Conservation (phyloP, 2,113 vertebrate species). For the Paradoxurus hermaphroditus region DNA sequence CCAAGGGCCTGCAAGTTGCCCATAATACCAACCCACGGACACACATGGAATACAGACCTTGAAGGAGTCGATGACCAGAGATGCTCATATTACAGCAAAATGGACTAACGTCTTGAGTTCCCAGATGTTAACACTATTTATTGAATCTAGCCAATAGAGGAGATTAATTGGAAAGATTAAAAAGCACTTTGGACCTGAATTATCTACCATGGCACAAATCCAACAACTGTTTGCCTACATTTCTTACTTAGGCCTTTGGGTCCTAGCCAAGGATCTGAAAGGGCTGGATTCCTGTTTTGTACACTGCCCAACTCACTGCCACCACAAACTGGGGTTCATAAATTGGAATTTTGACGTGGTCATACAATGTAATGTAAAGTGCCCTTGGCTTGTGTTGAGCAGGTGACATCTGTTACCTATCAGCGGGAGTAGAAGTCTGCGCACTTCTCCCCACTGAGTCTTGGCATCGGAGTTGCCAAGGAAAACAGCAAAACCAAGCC, state of each 20-base stretch:
- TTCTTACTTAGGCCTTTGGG: not conserved
- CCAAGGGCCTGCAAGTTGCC: not conserved
- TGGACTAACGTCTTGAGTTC: not conserved
- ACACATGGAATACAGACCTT: not conserved
- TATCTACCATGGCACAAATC: not conserved
- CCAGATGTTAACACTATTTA: not conserved
- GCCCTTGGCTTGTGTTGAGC: not conserved
- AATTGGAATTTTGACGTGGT: not conserved
- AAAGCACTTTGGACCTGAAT: not conserved
- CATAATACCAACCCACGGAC: not conserved
- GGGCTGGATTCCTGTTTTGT: not conserved
- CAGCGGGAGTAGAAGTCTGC: not conserved
- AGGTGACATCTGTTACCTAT: not conserved
- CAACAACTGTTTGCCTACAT: not conserved
- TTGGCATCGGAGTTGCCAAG: not conserved
- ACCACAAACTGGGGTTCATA: not conserved
- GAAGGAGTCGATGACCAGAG: not conserved
- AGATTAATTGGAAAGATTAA: not conserved
- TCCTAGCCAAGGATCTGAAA: not conserved
- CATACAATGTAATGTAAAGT: not conserved
- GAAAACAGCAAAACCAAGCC: not conserved
- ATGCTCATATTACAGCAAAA: not conserved
- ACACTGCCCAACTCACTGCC: not conserved
- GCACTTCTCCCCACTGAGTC: not conserved
- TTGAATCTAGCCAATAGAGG: not conserved